Conservation (phyloP, 2,113 vertebrate genomes). For the Camelus bactrianus region DNA sequence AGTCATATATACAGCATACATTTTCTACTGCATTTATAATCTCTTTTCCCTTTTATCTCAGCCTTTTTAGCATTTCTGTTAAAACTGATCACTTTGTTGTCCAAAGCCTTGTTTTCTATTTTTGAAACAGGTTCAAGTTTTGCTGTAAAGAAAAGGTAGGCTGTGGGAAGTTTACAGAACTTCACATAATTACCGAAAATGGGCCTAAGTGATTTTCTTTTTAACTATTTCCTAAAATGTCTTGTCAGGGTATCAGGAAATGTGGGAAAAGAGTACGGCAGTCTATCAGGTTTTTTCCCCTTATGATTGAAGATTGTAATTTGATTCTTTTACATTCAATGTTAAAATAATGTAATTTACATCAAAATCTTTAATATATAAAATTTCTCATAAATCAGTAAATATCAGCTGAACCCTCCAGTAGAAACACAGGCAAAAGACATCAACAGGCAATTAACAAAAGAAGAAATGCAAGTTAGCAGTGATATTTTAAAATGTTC, state of each 20-base stretch:
- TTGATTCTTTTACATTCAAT: slow-evolving; percentile 21
- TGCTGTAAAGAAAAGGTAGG: slow-evolving; percentile 33
- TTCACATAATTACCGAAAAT: slow-evolving; percentile 42
- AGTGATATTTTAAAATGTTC: slow-evolving; percentile 39
- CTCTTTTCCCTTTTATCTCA: background rate
- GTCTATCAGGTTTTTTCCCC: slow-evolving; percentile 20
- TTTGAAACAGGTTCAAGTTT: slow-evolving; percentile 41
- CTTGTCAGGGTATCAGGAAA: slow-evolving; percentile 4
- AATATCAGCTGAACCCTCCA: background rate
- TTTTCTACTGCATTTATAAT: background rate
- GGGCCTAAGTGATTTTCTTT: slow-evolving; percentile 16
- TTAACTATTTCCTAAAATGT: slow-evolving; percentile 2
- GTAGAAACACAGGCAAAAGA: slow-evolving; percentile 37
- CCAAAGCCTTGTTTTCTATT: background rate
- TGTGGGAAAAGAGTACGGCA: background rate
- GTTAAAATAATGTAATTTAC: slow-evolving; percentile 27
- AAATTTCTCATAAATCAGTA: slow-evolving; percentile 43
- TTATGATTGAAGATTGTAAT: slow-evolving; percentile 12
- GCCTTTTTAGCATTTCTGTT: background rate
- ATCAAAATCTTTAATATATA: background rate
- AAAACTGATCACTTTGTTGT: background rate
- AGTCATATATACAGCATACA: background rate
- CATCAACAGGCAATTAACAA: slow-evolving; percentile 37
- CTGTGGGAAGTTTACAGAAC: background rate
- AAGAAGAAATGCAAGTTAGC: slow-evolving; percentile 10